These are phyloP conservation scores for Cephus rjabovi DNA, from an alignment of 2,888 invertebrate genomes.

Conservation along the genomic window DNA sequence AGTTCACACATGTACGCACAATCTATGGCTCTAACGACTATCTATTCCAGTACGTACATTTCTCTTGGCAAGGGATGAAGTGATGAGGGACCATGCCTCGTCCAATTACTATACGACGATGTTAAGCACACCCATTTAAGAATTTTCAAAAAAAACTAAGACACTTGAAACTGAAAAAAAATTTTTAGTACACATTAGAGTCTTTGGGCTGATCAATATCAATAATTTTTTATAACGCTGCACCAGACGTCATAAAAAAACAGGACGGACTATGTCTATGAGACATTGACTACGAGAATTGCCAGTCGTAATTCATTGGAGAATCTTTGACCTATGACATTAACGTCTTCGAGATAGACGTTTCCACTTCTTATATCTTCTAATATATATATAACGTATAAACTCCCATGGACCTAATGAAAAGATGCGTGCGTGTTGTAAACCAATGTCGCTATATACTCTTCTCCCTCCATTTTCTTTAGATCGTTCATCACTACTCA, in stretches of 20 bases:
- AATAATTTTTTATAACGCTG: neutral
- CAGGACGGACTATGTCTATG: neutral
- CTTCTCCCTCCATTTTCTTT: neutral
- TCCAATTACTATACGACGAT: neutral
- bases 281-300: neutral
- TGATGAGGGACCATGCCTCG: neutral
- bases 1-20: neutral
- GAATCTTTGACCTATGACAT: constrained; percentile 39
- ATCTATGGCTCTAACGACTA: neutral
- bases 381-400: neutral
- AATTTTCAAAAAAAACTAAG: too few species aligned
- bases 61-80: neutral
- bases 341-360: constrained; percentile 1
- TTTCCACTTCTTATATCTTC: neutral
- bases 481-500: neutral
- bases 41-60: neutral
- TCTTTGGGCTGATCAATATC: neutral
- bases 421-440: neutral
- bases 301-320: neutral
- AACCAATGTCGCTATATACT: neutral
- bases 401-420: neutral
- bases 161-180: neutral
- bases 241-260: neutral
- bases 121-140: neutral
- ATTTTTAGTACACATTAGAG: neutral